These are phyloP conservation scores for Ceratoteleas bidentatus DNA, from an alignment of 1,140 invertebrate species.

Conservation along the genomic window DNA sequence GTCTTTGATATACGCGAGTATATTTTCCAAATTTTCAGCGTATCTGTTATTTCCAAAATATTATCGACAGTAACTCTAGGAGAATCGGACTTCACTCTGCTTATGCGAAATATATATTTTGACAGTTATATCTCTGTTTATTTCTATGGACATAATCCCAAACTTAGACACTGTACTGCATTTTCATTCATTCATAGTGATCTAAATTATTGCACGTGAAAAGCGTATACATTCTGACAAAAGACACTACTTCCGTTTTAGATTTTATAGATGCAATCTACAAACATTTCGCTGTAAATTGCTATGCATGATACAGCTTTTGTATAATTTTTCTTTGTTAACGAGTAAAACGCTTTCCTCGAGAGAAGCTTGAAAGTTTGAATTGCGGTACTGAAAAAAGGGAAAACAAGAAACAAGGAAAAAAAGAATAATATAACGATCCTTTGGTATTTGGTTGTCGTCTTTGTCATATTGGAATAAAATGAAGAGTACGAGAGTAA, in stretches of 20 bases:
- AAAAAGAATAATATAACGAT: constrained; percentile 55
- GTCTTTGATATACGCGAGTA: no score
- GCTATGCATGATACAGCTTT: constrained; percentile 50
- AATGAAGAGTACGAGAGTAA: constrained; percentile 63
- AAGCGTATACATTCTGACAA: not conserved
- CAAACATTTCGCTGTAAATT: constrained; percentile 37
- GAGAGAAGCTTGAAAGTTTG: constrained; percentile 59
- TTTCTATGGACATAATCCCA: no score
- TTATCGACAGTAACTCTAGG: no score
- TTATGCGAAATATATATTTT: no score
- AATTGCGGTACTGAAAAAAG: constrained; percentile 46
- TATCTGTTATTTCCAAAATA: no score
- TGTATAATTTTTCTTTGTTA: constrained; percentile 65
- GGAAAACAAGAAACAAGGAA: constrained; percentile 10
- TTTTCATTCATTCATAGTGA: no score
- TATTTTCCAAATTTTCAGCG: no score
- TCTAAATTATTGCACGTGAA: no score
- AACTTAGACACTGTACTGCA: no score
- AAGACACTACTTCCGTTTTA: constrained; percentile 10
- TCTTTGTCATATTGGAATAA: constrained; percentile 64
- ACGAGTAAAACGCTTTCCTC: constrained; percentile 53
- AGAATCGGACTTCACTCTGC: no score
- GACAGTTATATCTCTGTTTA: no score
- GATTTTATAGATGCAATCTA: constrained; percentile 41
- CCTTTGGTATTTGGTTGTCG: constrained; percentile 62